Base-by-base conservation (phyloP, 1,140 invertebrate species). In the Dendroctonus valens region DNA sequence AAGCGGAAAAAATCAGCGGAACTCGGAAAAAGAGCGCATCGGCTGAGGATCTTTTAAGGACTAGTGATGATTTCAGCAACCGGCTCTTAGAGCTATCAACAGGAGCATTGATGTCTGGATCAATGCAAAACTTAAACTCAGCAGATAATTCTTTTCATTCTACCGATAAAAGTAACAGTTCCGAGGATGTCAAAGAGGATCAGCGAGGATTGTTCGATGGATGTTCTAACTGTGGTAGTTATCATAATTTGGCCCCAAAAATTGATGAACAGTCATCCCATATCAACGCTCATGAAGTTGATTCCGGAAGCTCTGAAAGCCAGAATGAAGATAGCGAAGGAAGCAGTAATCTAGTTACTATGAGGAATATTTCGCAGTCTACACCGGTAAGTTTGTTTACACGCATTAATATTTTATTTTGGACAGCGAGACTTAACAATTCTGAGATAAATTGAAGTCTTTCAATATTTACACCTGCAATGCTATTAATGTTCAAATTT, bases 11-110 rank as follows among this genome's bases (percentile, higher is more conserved):
- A 37, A 50, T 57, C 7, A 26, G 26, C 3, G 61, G 53, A 39
- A 39, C n/a, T 8, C 9, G 58, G 15, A 65, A 65, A 44, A 65
- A 65, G 40, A 59, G 64, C 40, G 38, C 49, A 8, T 65, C 64
- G 0, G 8, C 59, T 15, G 55, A 59, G 8, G 41, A 65, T 59
- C 55, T 65, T 50, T 38, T 65, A 11, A 59, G 54, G 40, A 50
- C 58, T 52, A 42, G 46, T 12, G 26, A 42, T 41, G 62, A 65
- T 5, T 9, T 41, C 11, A 41, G 26, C 26, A 40, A 38, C 39
- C 11, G 14, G 7, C 12, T 54, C 5, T 12, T 9, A n/a, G 38
- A 7, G 52, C 50, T 57, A 14, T n/a, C 40, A 15, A 65, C 50
- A 8, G 50, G 50, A 7, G 46, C 37, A n/a, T 37, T 63, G n/a